Evolutionary conservation across 2,797 vertebrate genomes (phyloP).

Genomic region (Macropus fuliginosus): DNA sequence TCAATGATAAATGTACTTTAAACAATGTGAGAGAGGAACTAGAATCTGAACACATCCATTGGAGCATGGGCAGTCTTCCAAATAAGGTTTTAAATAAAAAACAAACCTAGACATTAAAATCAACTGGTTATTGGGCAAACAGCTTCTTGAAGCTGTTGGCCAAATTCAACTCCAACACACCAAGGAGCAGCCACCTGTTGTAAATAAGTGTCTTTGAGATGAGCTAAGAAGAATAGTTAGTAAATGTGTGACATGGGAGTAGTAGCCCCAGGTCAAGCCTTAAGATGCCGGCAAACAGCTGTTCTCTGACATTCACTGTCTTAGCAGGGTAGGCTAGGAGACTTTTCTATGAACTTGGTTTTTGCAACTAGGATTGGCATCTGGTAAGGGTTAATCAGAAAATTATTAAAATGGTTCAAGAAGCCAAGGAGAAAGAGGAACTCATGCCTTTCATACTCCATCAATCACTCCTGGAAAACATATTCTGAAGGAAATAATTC

Average conservation of each 20-base stretch:
- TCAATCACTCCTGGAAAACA: neutral
- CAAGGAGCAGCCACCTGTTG: neutral
- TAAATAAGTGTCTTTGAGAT: neutral
- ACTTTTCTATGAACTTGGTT: neutral
- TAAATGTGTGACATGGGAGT: neutral
- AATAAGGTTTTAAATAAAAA: constrained; percentile 10
- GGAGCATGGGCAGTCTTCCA: neutral
- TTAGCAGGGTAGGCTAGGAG: neutral
- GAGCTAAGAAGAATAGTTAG: neutral
- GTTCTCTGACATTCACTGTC: neutral
- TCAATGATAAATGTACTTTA: neutral
- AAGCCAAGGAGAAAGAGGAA: neutral
- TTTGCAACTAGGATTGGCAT: neutral
- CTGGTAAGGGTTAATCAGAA: neutral
- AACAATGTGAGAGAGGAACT: neutral
- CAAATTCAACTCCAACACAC: constrained; percentile 34
- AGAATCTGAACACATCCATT: constrained; percentile 6
- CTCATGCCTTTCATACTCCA: constrained; percentile 28
- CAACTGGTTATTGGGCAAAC: constrained; percentile 9
- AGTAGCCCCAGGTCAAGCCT: neutral
- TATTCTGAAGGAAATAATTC: constrained; percentile 18
- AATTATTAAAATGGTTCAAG: constrained; percentile 26
- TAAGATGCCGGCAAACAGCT: neutral
- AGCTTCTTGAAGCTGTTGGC: constrained; percentile 46
- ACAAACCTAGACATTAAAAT: constrained; percentile 1